These are phyloP conservation scores for Meghimatium bilineatum DNA, from an alignment of 2,888 invertebrate genomes.

Conservation along the genomic window DNA sequence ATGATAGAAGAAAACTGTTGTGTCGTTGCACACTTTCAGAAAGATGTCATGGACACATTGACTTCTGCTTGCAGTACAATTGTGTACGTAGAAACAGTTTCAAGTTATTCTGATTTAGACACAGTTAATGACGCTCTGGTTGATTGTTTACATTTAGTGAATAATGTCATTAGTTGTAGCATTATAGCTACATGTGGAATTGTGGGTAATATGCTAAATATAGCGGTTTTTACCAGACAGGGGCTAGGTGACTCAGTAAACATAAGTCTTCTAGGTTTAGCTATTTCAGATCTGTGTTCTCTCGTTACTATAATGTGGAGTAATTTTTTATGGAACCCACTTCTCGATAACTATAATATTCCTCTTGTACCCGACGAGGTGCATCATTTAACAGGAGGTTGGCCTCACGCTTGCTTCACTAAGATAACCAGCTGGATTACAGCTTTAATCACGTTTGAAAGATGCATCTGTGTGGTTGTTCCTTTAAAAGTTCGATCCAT, in stretches of 20 bases:
- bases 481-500: constrained; percentile 18
- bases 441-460: constrained; percentile 26
- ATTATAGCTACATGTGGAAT: background rate
- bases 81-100: no score
- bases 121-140: background rate
- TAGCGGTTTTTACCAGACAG: background rate
- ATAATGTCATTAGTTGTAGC: background rate
- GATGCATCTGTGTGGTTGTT: constrained; percentile 12
- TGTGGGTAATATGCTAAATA: background rate
- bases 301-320: background rate
- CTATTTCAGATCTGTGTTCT: background rate
- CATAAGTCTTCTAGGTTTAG: background rate
- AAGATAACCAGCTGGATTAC: constrained; percentile 28
- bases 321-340: background rate
- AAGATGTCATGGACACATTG: no score
- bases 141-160: background rate
- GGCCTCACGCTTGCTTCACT: background rate
- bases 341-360: background rate
- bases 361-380: background rate
- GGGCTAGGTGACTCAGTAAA: background rate
- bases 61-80: no score
- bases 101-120: background rate
- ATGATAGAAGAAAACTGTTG: no score
- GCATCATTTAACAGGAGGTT: constrained; percentile 13
- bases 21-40: no score